Conservation (phyloP, 2,113 vertebrate species). For the Gymnorhina tibicen region DNA sequence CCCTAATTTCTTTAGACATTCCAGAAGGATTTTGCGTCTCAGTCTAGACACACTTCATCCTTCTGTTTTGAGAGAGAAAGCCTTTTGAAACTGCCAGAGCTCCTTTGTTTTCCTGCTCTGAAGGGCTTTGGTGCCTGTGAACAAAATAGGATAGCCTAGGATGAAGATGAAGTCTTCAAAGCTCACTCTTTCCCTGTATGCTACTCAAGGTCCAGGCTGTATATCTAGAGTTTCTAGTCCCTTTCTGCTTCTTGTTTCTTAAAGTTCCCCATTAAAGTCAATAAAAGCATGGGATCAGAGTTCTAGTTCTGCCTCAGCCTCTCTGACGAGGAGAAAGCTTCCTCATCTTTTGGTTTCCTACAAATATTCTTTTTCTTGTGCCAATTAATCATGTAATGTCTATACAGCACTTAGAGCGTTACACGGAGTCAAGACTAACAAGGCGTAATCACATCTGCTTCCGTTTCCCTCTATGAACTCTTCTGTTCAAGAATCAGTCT, state of each 20-base stretch:
- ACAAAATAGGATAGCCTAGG: background rate
- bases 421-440: background rate
- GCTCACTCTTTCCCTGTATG: background rate
- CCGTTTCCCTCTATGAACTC: background rate
- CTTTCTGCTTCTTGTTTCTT: background rate
- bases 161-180: slow-evolving; percentile 40
- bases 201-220: background rate
- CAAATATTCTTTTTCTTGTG: background rate
- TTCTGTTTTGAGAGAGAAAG: slow-evolving; percentile 48
- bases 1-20: slow-evolving; percentile 53
- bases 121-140: slow-evolving; percentile 17
- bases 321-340: background rate
- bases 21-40: slow-evolving; percentile 36
- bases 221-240: background rate
- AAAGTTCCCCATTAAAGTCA: background rate
- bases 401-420: background rate
- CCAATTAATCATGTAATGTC: background rate
- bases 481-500: background rate
- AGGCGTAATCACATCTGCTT: background rate
- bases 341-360: background rate
- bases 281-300: background rate
- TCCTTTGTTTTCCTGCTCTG: slow-evolving; percentile 38
- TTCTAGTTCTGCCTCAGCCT: background rate
- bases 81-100: slow-evolving; percentile 26
- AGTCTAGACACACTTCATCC: slow-evolving; percentile 57